These are phyloP conservation scores for Balaeniceps rex DNA, from an alignment of 2,113 vertebrate species.

Conservation along the genomic window DNA sequence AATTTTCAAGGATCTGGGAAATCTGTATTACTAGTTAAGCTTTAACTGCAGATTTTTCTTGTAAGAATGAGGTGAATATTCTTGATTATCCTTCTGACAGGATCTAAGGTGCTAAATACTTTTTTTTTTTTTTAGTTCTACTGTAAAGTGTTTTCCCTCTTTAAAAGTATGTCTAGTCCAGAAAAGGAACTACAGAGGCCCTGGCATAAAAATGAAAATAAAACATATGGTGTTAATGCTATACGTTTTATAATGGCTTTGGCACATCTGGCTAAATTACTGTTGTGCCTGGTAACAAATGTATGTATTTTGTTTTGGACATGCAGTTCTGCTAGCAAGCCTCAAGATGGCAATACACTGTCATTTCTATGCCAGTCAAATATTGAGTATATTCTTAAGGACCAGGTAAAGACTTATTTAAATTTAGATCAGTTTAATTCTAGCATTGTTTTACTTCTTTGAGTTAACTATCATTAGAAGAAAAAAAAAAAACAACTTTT, in stretches of 20 bases:
- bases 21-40: background rate
- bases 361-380: background rate
- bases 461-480: background rate
- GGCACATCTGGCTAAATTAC: background rate
- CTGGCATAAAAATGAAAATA: background rate
- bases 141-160: background rate
- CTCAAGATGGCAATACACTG: conserved; percentile 54
- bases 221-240: background rate
- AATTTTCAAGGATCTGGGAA: background rate
- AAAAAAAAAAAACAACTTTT: background rate
- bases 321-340: background rate
- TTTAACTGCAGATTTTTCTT: background rate
- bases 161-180: background rate
- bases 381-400: rapidly evolving
- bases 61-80: background rate
- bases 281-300: background rate
- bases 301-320: background rate
- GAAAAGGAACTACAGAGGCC: background rate
- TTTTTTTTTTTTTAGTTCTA: background rate
- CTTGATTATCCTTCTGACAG: background rate
- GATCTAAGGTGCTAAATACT: background rate
- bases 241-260: background rate
- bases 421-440: background rate
- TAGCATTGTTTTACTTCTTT: background rate
- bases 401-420: background rate